Base-by-base conservation (phyloP, 1,140 invertebrate genomes). In the Tetramorium parvispinum region DNA sequence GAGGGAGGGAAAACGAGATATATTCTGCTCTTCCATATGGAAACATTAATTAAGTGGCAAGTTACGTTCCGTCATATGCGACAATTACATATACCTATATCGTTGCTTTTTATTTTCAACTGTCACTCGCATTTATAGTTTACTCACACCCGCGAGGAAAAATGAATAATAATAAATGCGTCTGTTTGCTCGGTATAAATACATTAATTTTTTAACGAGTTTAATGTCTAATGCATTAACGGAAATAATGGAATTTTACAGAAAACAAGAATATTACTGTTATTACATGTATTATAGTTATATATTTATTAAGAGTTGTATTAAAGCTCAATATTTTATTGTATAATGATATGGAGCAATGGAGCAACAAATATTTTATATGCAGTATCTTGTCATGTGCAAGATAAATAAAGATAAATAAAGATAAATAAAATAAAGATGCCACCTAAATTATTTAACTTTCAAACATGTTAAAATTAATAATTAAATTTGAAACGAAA, bases 41-140 rank as follows among this genome's bases (percentile, higher is more conserved):
- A 55, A 70, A 55, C 37, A 43, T 40, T 70, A 70, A 81, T 81
- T 51, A 81, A 81, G 37, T 40, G 46, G 21, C 77, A 81, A 81
- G 77, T 70, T 66, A 79, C 18, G 27, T 43, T 53, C 21, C 21
- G n/a, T 68, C 32, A 13, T 53, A 79, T 37, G 7, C 32, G 59
- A 68, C 49, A 53, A 71, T 81, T 81, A 70, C 7, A 55, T 24
- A 18, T 55, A 51, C 40, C 10, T 18, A 49, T 49, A 37, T 63
- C 0, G 18, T 46, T 55, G 5, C 11, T 55, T 81, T 68, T 70
- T 55, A 10, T 53, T 40, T n/a, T 24, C 7, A 24, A 16, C 21
- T 40, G 51, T 27, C 63, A 51, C 24, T 79, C 32, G 21, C 6
- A 18, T 63, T n/a, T n/a, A 16, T 16, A 75, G n/a, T 24, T 63